phyloP scores from a whole-genome alignment of 2,888 invertebrate species.

The Siphlonurus alternatus region DNA sequence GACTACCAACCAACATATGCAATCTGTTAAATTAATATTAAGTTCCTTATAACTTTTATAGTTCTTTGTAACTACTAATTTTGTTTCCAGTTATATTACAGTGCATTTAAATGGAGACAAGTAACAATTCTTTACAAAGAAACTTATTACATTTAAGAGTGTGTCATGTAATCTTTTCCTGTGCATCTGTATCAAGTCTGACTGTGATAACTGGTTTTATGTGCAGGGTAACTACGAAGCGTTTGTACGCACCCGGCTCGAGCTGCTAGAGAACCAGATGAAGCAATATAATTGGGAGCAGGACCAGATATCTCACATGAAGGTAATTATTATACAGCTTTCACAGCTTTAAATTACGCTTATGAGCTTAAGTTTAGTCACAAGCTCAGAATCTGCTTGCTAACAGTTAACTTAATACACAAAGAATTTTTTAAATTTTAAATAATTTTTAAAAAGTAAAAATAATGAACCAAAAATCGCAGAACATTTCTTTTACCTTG shows the following conservation, averaged over 20 bases:
- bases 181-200: background rate
- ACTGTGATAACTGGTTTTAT: background rate
- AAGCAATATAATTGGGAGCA: constrained; percentile 99
- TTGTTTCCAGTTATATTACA: too few relatives aligned
- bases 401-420: background rate
- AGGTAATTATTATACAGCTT: constrained; percentile 35
- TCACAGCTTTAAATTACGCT: background rate
- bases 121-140: too few relatives aligned
- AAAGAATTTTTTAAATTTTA: background rate
- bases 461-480: too few relatives aligned
- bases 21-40: too few relatives aligned
- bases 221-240: constrained; percentile 84
- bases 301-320: constrained; percentile 98
- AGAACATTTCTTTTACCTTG: too few relatives aligned
- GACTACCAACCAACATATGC: too few relatives aligned
- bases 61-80: too few relatives aligned
- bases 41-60: too few relatives aligned
- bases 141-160: too few relatives aligned
- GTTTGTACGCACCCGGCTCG: constrained; percentile 83
- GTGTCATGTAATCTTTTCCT: background rate
- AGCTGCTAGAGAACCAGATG: constrained; percentile 93
- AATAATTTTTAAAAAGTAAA: too few relatives aligned
- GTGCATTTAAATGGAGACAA: too few relatives aligned
- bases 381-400: background rate
- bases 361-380: background rate